Evolutionary conservation across 2,888 invertebrate genomes (phyloP).

Genomic region (Epinotia demarniana): DNA sequence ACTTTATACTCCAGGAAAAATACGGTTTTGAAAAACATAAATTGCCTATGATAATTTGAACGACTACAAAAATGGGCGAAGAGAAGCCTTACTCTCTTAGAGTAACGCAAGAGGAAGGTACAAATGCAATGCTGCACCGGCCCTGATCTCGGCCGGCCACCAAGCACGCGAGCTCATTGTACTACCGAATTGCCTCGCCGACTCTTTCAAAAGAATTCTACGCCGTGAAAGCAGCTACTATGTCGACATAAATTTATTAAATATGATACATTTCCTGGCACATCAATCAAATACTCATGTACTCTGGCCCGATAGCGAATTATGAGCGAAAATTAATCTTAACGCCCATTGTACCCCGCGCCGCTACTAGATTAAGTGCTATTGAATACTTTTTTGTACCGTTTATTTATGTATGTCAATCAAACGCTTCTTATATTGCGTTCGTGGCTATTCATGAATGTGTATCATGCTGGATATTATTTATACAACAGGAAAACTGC

Average conservation of each 20-base stretch:
- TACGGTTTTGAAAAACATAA: too few species aligned
- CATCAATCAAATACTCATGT: conserved; percentile 70
- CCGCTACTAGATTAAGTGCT: conserved; percentile 48
- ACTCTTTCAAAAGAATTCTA: conserved; percentile 68
- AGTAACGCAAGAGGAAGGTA: conserved; percentile 31
- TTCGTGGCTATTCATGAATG: conserved; percentile 15
- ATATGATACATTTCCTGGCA: conserved; percentile 73
- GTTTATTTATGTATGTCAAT: conserved; percentile 42
- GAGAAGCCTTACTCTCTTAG: conserved; percentile 10
- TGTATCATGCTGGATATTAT: conserved; percentile 12
- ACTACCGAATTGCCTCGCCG: conserved; percentile 76
- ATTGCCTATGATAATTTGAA: background rate
- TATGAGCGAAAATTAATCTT: conserved; percentile 58
- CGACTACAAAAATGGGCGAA: background rate
- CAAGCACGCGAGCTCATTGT: conserved; percentile 65
- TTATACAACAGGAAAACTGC: conserved; percentile 34
- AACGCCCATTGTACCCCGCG: conserved; percentile 48
- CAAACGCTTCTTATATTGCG: conserved; percentile 27
- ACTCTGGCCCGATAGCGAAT: conserved; percentile 57
- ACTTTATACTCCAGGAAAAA: too few species aligned
- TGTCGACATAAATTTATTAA: conserved; percentile 71
- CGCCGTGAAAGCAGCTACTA: conserved; percentile 73
- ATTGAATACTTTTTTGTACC: conserved; percentile 43
- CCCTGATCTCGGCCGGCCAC: conserved; percentile 52
- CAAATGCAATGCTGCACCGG: conserved; percentile 6